Evolutionary conservation across 2,797 vertebrate genomes (phyloP).

Genomic region (Bucorvus abyssinicus): DNA sequence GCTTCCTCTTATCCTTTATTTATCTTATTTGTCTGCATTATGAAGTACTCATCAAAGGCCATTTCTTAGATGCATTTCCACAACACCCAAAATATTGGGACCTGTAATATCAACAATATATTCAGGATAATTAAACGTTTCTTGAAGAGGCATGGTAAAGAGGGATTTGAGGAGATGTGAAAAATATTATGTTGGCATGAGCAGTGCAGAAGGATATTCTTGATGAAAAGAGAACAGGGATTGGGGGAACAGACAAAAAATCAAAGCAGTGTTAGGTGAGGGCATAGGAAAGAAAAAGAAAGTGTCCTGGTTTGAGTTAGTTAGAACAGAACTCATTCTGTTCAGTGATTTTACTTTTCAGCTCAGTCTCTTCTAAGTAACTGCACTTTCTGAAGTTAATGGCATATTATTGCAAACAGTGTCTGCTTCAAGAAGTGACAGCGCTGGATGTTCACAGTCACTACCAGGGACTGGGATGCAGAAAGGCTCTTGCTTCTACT

Average conservation of each 20-base stretch:
- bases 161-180: not conserved
- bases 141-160: not conserved
- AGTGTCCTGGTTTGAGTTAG: no score
- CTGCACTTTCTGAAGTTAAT: no score
- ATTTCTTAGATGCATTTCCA: not conserved
- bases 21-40: not conserved
- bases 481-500: no score
- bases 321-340: no score
- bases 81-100: not conserved
- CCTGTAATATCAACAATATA: not conserved
- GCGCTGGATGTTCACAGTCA: no score
- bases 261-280: not conserved
- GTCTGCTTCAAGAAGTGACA: no score
- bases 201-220: not conserved
- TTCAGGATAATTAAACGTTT: not conserved
- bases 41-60: not conserved
- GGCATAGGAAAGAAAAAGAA: not conserved
- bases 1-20: constrained; percentile 5
- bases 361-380: no score
- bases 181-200: not conserved
- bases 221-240: not conserved
- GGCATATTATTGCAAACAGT: no score
- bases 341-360: no score
- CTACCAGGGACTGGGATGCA: no score
- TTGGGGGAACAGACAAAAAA: not conserved